These are phyloP conservation scores for Takifugu flavidus DNA, from an alignment of 2,113 vertebrate genomes.

Conservation along the genomic window DNA sequence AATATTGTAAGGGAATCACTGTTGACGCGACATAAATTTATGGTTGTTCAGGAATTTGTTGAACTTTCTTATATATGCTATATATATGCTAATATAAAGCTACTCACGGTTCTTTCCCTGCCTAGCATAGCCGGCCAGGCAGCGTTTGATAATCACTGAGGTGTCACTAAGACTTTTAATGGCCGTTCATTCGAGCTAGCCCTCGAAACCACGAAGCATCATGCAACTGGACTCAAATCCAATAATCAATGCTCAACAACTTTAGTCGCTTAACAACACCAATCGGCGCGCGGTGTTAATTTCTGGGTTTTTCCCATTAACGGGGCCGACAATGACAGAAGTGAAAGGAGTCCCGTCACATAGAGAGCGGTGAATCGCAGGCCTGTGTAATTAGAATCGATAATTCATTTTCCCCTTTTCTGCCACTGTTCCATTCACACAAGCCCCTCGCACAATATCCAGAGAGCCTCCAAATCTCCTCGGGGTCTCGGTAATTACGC, in stretches of 20 bases:
- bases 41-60: constrained; percentile 36
- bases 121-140: not conserved
- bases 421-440: constrained; percentile 71
- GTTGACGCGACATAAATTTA: not conserved
- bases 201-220: constrained; percentile 15
- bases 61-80: constrained; percentile 47
- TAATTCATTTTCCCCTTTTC: constrained; percentile 77
- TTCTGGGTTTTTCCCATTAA: constrained; percentile 47
- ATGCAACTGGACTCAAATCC: constrained; percentile 43
- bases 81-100: constrained; percentile 40
- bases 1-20: no score
- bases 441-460: constrained; percentile 35
- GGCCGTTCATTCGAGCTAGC: constrained; percentile 17
- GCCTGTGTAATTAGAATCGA: constrained; percentile 76
- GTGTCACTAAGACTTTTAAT: not conserved
- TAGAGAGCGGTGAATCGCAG: constrained; percentile 40
- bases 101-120: constrained; percentile 4
- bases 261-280: constrained; percentile 41
- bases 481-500: constrained; percentile 65
- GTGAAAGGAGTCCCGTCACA: constrained; percentile 43
- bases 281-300: constrained; percentile 34
- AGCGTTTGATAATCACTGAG: not conserved
- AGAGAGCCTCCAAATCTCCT: constrained; percentile 60
- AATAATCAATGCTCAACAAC: constrained; percentile 59
- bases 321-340: constrained; percentile 45